Conservation (phyloP, 2,113 vertebrate species). For the Peromyscus maniculatus region DNA sequence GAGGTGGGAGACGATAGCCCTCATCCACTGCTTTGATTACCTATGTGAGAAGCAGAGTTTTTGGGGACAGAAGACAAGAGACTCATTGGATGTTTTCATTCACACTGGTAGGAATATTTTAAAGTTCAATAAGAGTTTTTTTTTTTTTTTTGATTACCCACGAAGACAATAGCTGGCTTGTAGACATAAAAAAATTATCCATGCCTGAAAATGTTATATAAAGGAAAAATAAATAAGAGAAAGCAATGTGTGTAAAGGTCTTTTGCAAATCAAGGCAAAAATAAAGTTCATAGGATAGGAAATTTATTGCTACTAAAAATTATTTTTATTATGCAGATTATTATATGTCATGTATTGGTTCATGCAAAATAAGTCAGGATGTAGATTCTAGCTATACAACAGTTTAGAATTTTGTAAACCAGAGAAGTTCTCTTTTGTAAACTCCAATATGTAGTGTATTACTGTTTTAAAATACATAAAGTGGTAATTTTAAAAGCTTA, state of each 20-base stretch:
- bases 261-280: constrained; percentile 63
- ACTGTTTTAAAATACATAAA: neutral
- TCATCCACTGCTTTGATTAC: constrained; percentile 99
- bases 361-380: neutral
- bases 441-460: neutral
- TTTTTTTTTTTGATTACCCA: constrained; percentile 76
- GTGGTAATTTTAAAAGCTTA: constrained; percentile 16
- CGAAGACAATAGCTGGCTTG: constrained; percentile 61
- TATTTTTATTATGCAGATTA: neutral
- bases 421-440: neutral
- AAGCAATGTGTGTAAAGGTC: constrained; percentile 23
- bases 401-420: neutral
- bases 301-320: constrained; percentile 9
- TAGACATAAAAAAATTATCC: constrained; percentile 66
- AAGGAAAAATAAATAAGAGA: constrained; percentile 71
- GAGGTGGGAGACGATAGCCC: constrained; percentile 97
- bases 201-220: constrained; percentile 3
- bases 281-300: neutral
- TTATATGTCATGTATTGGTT: neutral
- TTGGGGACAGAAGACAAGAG: constrained; percentile 8
- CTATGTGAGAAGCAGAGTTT: constrained; percentile 87
- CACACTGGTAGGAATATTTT: neutral
- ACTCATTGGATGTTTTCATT: constrained; percentile 50
- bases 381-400: neutral
- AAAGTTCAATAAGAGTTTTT: constrained; percentile 77